Base-by-base conservation (phyloP, 2,113 vertebrate species). In the Psophia crepitans region DNA sequence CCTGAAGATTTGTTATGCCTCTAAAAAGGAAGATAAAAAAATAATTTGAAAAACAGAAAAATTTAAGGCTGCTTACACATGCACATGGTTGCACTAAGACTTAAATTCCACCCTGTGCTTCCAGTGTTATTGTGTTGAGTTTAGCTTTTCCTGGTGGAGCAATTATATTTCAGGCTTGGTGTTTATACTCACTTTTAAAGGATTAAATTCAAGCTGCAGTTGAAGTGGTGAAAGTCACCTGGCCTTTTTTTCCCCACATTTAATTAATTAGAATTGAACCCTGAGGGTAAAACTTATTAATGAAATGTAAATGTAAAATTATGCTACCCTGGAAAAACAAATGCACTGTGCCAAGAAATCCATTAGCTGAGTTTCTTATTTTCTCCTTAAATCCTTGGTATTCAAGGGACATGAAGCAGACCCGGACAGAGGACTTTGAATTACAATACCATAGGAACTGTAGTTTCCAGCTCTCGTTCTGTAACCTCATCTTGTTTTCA, bases 241-340 rank as follows among this genome's bases (percentile, higher is more conserved):
- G 75, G 28, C 35, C 74, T 89, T 92, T 44, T 49, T 70, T 12
- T 1, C 26, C 26, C 26, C 39, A 15, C 82, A 77, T 96, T 95
- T 88, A 96, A 95, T 94, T 97, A 91, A 96, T 94, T 73, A 39
- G 64, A 66, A 64, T 84, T 90, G 68, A 96, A 88, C n/a, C 77
- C 43, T 69, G 91, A 86, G 77, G 66, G 53, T 94, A 94, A 89
- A 93, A 41, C 9, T 91, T 65, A 30, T 56, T 95, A 94, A 28
- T 54, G 80, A 86, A 84, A 69, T 81, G 48, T 91, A 92, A 96
- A 94, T 63, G 26, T 74, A 71, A 76, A 95, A 49, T 91, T 53
- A 51, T 70, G 33, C 39, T 79, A 75, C 84, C 9, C 70, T 76
- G 71, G 33, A 43, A 76, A 84, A 92, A 90, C 75, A 77, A 66